Percentiles rank a stretch among this genome's conserved stretches.
Conservation (phyloP, 2,888 invertebrate species). For the Phasia obesa region DNA sequence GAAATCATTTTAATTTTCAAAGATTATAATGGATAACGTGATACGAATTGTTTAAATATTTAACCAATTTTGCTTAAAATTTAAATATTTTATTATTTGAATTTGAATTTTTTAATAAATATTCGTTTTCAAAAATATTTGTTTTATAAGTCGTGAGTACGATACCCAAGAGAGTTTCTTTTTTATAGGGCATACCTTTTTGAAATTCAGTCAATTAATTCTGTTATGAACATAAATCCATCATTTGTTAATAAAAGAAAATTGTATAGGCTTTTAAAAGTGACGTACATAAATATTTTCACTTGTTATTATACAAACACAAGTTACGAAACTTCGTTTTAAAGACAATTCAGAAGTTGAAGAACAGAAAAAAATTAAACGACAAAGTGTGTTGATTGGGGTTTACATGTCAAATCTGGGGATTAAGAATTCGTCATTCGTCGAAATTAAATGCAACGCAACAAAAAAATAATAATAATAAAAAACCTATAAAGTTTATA, state of each 20-base stretch:
- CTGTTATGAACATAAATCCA: slow-evolving; percentile 40
- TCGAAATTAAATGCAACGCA: slow-evolving; percentile 50
- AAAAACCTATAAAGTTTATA: neutral
- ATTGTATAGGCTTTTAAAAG: no score
- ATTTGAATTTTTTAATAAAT: no score
- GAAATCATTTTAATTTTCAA: slow-evolving; percentile 65
- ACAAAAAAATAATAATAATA: no score
- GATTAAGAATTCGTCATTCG: slow-evolving; percentile 62
- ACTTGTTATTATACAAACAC: no score
- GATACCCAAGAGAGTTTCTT: no score
- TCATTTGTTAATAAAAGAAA: slow-evolving; percentile 35
- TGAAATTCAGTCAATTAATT: no score
- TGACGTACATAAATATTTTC: no score
- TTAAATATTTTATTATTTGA: slow-evolving; percentile 30
- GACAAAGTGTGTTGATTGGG: slow-evolving; percentile 56
- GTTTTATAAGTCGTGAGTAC: no score
- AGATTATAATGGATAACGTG: slow-evolving; percentile 65
- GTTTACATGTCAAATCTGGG: slow-evolving; percentile 67
- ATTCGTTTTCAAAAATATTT: no score
- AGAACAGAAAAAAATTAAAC: slow-evolving; percentile 4
- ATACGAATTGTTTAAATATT: slow-evolving; percentile 17
- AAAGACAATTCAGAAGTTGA: neutral
- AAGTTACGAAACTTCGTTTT: no score
- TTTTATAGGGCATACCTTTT: no score
- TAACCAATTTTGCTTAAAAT: neutral